Evolutionary conservation across 2,888 invertebrate species (phyloP).

Genomic region (Lepas anatifera): DNA sequence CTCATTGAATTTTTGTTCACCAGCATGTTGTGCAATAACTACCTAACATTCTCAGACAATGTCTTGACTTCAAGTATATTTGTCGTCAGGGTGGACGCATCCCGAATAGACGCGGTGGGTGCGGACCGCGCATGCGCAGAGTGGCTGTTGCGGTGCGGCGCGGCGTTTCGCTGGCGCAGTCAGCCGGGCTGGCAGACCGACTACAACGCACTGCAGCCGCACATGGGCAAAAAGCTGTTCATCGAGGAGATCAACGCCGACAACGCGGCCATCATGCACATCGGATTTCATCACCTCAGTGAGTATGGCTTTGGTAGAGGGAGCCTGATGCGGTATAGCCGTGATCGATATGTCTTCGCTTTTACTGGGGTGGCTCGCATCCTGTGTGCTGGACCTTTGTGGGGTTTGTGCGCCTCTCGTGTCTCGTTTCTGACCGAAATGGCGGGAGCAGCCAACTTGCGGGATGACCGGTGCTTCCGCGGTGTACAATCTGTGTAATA

Average conservation of each 20-base stretch:
- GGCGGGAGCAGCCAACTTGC: no score
- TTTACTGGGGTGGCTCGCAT: background rate
- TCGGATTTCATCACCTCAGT: slow-evolving; percentile 66
- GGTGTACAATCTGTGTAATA: background rate
- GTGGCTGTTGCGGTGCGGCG: slow-evolving; percentile 88
- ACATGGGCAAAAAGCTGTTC: slow-evolving; percentile 36
- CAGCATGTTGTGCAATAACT: no score
- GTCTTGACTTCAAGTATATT: no score
- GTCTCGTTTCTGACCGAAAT: no score
- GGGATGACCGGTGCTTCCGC: no score
- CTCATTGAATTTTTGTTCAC: no score
- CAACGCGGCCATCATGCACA: slow-evolving; percentile 63
- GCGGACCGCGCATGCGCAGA: slow-evolving; percentile 86
- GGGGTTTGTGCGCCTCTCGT: background rate
- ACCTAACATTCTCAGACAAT: no score
- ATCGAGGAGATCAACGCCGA: slow-evolving; percentile 65
- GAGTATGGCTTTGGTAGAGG: slow-evolving; percentile 3
- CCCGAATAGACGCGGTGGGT: slow-evolving; percentile 45
- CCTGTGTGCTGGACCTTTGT: background rate
- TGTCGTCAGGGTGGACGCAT: slow-evolving; percentile 25
- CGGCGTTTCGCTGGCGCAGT: slow-evolving; percentile 57
- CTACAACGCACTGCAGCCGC: slow-evolving; percentile 59
- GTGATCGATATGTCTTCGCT: background rate
- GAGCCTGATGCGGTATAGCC: background rate
- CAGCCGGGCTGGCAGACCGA: slow-evolving; percentile 44